Evolutionary conservation across 2,113 vertebrate species (phyloP).

Genomic region (Pelusios castaneus): DNA sequence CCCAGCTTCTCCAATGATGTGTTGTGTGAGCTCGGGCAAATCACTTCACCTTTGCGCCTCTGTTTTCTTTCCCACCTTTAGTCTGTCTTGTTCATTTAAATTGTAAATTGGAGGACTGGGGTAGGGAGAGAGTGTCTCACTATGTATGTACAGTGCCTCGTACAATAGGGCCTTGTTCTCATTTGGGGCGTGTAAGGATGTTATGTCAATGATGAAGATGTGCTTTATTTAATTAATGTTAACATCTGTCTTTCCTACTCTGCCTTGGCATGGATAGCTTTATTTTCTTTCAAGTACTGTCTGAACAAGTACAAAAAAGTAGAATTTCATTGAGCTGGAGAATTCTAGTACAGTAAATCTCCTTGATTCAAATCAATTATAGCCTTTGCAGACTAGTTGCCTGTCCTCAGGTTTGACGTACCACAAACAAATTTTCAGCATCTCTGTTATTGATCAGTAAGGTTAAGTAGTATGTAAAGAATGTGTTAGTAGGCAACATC

Average conservation of each 20-base stretch:
- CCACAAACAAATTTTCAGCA: not conserved
- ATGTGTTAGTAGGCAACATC: not conserved
- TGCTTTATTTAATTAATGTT: not conserved
- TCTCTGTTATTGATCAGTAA: not conserved
- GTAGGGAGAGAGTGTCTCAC: not conserved
- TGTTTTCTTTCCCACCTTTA: not conserved
- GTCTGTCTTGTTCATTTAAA: not conserved
- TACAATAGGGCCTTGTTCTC: not conserved
- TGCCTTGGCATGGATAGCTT: not conserved
- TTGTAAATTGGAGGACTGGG: not conserved
- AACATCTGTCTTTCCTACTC: slow-evolving; percentile 8
- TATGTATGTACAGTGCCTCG: not conserved
- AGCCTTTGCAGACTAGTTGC: not conserved
- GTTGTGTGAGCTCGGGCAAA: not conserved
- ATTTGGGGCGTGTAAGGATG: not conserved
- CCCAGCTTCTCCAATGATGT: not conserved
- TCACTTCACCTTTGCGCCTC: not conserved
- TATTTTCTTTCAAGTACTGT: not conserved
- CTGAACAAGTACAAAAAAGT: slow-evolving; percentile 25
- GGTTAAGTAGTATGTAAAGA: not conserved
- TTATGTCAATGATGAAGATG: not conserved
- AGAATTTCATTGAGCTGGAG: slow-evolving; percentile 31
- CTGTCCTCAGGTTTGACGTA: not conserved
- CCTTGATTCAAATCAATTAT: not conserved
- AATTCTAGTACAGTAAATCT: not conserved